Base-by-base conservation (phyloP, 2,113 vertebrate genomes). In the Clarias batrachus region DNA sequence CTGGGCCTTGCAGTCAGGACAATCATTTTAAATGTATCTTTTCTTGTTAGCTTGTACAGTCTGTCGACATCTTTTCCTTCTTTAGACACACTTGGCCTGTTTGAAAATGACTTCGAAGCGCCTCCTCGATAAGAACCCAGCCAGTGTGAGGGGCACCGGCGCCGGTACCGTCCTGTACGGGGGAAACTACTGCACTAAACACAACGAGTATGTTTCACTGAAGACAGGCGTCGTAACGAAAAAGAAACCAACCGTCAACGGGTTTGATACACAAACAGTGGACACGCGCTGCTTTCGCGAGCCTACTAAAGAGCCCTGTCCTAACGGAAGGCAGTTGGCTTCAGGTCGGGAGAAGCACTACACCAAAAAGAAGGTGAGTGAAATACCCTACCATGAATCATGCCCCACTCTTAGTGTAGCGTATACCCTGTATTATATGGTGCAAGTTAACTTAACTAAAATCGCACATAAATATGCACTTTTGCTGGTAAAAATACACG, bases 61-160 rank as follows among this genome's bases (percentile, higher is more conserved):
- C 91, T 91, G 74, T 82, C 91, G 91, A 93, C 91, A 93, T 91
- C 92, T 90, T 90, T 85, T 89, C 90, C 93, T 92, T 91, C 93
- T 94, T 90, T 94, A 94, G 93, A 91, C 87, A 74, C 88, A 77
- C 88, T 92, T 90, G 86, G 87, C 87, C 88, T 66, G 85, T 81
- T 91, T 90, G 62, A 94, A 89, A 84, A 96, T 96, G 95, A 95
- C 95, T 90, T 92, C 95, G 88, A 95, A 94, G 87, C 94, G 92
- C 73, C 89, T 94, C 30, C 88, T 93, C 91, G 94, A 96, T 74
- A 93, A 93, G 82, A 90, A 92, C 59, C 68, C 91, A 74, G 89
- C 87, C 19, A 94, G 90, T 84, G 91, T 92, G 23, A 88, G 92
- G 89, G 87, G 91, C 79, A 91, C 89, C 1, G 89, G 88, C 30